Evolutionary conservation across 2,888 invertebrate genomes (phyloP), one percentile per base, ranked within the genome.

Genomic region (Hydriomena furcata): DNA sequence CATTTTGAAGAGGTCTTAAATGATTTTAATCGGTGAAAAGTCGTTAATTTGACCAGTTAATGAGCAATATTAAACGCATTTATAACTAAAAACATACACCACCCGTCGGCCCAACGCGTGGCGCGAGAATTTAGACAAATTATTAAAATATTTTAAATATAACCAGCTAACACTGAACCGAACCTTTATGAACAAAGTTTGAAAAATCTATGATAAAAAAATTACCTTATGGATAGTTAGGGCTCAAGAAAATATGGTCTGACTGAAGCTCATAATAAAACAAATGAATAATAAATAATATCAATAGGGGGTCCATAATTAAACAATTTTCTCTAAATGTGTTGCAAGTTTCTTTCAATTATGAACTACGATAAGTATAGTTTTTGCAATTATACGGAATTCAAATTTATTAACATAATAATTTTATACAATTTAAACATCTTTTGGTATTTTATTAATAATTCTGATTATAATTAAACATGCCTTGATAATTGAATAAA

Each of bases 111-210:
- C 35, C 55, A 51, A 66, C 68, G 58, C 69, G 56, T 35, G 63
- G 73, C 53, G 77, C 72, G 77, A 76, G 76, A 82, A 79, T 75
- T 55, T 54, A 67, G 67, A 82, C 82, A 81, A 76, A 79, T 83
- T 79, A 77, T 68, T 53, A 42, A 46, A 61, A 23, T 23, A 11
- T 35, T 35, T 23, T 6, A 3, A 7, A 66, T 65, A 61, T 52
- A 55, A 57, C 71, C 67, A 67, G 8, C 21, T 4, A 63, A 58
- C 38, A 20, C 32, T 25, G 55, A 64, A n/a, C 68, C 45, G 5
- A 7, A 55, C 27, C 17, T 0, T 11, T 20, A 12, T 42, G 2
- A 3, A 43, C n/a, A 0, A 10, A 27, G 11, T 6, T 35, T 3
- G 4, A 42, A 32, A 34, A 27, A 31, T 34, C 3, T 3, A 27